Evolutionary conservation across 2,797 vertebrate species (phyloP).

Genomic region (Urosaurus nigricauda): DNA sequence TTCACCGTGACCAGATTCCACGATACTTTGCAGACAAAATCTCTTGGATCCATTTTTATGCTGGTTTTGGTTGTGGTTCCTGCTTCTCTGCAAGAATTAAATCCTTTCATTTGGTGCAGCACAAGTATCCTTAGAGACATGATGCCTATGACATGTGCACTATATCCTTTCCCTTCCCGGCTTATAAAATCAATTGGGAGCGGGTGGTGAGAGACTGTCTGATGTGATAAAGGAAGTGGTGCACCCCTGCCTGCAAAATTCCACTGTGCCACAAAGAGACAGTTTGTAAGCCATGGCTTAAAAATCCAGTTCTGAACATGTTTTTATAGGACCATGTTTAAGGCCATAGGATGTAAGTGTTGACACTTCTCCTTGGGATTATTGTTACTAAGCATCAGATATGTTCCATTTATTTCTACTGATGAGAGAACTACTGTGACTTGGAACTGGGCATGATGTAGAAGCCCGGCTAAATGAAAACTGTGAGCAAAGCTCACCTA

Average conservation of each 20-base stretch:
- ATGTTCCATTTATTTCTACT: background rate
- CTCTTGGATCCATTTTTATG: too few species aligned
- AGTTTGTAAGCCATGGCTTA: background rate
- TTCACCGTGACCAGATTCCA: background rate
- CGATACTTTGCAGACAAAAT: background rate
- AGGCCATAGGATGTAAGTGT: too few species aligned
- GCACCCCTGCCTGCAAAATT: background rate
- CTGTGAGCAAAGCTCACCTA: background rate
- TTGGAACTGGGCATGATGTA: background rate
- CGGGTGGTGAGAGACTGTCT: background rate
- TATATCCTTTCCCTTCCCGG: background rate
- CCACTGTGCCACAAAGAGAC: background rate
- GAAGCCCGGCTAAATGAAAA: background rate
- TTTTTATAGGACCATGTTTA: too few species aligned
- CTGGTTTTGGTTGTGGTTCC: too few species aligned
- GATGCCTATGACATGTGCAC: background rate
- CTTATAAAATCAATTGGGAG: background rate
- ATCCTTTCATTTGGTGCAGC: background rate
- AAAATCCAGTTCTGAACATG: background rate
- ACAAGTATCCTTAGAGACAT: background rate
- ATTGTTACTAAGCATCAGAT: background rate
- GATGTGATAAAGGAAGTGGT: background rate
- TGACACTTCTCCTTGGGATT: background rate
- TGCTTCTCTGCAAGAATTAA: too few species aligned
- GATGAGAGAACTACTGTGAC: background rate